These are phyloP conservation scores for Fulica atra DNA, from an alignment of 2,113 vertebrate species.

Conservation along the genomic window DNA sequence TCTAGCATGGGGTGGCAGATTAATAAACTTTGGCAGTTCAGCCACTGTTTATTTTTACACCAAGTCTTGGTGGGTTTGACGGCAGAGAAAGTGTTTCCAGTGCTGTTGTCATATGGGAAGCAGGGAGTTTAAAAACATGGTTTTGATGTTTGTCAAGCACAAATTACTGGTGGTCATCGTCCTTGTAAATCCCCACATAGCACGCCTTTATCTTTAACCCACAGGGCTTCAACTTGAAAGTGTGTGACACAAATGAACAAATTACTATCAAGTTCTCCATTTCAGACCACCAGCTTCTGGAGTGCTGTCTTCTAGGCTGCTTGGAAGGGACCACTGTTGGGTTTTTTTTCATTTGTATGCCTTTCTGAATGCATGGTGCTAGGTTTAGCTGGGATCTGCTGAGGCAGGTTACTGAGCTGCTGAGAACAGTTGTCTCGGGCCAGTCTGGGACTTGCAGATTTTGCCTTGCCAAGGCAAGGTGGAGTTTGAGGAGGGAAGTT, in stretches of 20 bases:
- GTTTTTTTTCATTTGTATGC: not conserved
- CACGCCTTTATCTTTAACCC: not conserved
- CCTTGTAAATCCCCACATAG: not conserved
- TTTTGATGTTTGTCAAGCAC: not conserved
- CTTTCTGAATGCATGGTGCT: not conserved
- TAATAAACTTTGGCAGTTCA: not conserved
- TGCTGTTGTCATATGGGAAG: not conserved
- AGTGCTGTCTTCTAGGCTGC: not conserved
- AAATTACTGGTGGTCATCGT: not conserved
- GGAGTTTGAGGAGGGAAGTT: not conserved
- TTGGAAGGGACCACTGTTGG: fast-evolving
- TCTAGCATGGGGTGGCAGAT: not conserved
- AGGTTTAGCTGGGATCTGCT: not conserved
- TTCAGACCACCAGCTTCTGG: not conserved
- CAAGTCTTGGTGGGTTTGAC: not conserved
- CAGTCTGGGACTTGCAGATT: not conserved
- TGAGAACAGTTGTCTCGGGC: not conserved
- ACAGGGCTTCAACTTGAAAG: not conserved
- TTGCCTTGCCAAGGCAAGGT: not conserved
- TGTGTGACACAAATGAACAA: not conserved
- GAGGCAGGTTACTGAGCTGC: not conserved
- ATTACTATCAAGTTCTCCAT: not conserved
- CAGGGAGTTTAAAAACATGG: not conserved
- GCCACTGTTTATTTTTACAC: not conserved
- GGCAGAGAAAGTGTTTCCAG: not conserved